Base-by-base conservation (phyloP, 2,888 invertebrate species). In the Tupiocoris notatus region DNA sequence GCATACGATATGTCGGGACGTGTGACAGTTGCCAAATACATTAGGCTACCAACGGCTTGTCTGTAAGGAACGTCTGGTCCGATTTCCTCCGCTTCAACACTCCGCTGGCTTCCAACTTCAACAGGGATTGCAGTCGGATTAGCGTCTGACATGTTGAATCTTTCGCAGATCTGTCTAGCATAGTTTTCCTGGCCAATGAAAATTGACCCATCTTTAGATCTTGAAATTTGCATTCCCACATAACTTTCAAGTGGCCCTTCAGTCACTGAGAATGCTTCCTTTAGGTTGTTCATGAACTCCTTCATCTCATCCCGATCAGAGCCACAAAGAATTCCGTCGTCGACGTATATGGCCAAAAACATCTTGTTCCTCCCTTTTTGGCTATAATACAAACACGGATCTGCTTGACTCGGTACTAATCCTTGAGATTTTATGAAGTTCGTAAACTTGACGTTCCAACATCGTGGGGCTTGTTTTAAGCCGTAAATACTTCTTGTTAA, bases 401-500 rank as follows among this genome's bases (percentile, higher is more conserved):
- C 64, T 1, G 64, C 64, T 6, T 2, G 2, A 1, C 25, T 39
- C 2, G 54, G 66, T 20, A 17, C 39, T 9, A 66, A 18, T 1
- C 56, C 22, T 0, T 56, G 22, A 1, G 39, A 12, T 1, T n/a
- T 18, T 1, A 57, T 20, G 0, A 22, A 17, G 3, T 18, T 1
- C 3, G 39, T 56, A 22, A 67, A 56, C 17, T 67, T 67, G 1
- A 56, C 2, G 57, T 67, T 9, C 67, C 67, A 67, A 17, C 67
- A 67, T 1, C 57, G 67, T 0, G 54, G 54, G 22, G 67, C 18
- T 16, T 67, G 67, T 1, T 21, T 18, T 56, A 67, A 16, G 21
- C 57, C 67, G 21, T 67, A 57, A 22, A 67, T 57, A 39, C 61
- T 24, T 61, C 61, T 61, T 62, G 61, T 22, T 17, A 73, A 62